Evolutionary conservation across 1,140 invertebrate species (phyloP).

Genomic region (Scaptodrosophila lebanonensis): DNA sequence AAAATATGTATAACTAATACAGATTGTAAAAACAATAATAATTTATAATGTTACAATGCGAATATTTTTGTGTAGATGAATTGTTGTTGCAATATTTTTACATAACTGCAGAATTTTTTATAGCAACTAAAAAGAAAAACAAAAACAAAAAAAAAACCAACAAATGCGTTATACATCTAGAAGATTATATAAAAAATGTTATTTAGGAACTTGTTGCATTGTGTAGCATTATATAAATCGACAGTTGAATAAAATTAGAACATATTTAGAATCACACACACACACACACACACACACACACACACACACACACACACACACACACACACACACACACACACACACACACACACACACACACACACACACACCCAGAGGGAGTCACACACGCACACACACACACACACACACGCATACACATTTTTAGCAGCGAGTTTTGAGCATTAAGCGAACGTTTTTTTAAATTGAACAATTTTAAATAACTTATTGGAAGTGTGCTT

Average conservation of each 20-base stretch:
- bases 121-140: slow-evolving; percentile 27
- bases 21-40: too few relatives aligned
- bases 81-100: slow-evolving; percentile 51
- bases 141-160: slow-evolving; percentile 13
- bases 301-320: slow-evolving; percentile 15
- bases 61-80: slow-evolving; percentile 59
- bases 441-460: too few relatives aligned
- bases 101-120: slow-evolving; percentile 43
- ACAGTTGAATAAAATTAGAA: slow-evolving; percentile 47
- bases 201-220: slow-evolving; percentile 69
- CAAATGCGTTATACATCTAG: not conserved
- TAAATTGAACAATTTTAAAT: slow-evolving; percentile 18
- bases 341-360: slow-evolving; percentile 16
- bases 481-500: slow-evolving; percentile 62
- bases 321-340: slow-evolving; percentile 17
- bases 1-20: slow-evolving; percentile 6
- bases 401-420: too few relatives aligned
- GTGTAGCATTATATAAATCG: slow-evolving; percentile 55
- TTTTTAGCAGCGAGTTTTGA: too few relatives aligned
- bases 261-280: slow-evolving; percentile 15
- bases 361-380: slow-evolving; percentile 1
- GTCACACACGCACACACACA: too few relatives aligned
- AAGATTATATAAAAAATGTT: slow-evolving; percentile 50
- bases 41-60: slow-evolving; percentile 21
- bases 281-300: slow-evolving; percentile 12